Conservation (phyloP, 2,797 vertebrate species). For the Amniataba percoides region DNA sequence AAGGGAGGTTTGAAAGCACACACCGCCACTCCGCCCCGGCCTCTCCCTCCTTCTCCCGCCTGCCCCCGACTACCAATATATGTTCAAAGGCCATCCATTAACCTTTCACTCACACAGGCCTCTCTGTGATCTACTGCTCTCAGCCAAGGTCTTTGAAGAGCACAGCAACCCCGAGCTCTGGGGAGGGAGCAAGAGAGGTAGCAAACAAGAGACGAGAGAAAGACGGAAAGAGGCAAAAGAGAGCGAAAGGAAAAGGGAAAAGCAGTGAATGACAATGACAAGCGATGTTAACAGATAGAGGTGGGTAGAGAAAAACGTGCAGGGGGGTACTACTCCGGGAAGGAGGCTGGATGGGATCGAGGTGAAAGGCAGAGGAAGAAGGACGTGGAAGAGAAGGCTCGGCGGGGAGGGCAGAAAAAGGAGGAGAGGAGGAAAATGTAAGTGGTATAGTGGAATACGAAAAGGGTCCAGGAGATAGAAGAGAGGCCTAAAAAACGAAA, state of each 20-base stretch:
- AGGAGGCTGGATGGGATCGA: conserved; percentile 9
- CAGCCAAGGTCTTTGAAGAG: conserved; percentile 85
- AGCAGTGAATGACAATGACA: conserved; percentile 41
- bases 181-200: conserved; percentile 35
- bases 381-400: conserved; percentile 6
- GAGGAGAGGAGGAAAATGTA: conserved; percentile 13
- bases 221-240: conserved; percentile 41
- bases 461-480: conserved; percentile 7
- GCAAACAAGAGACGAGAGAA: conserved; percentile 43
- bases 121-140: conserved; percentile 86
- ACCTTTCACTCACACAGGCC: conserved; percentile 86
- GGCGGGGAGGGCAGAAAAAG: conserved; percentile 4
- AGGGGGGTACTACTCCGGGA: not conserved
- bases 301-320: conserved; percentile 38
- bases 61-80: conserved; percentile 80
- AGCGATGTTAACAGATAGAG: conserved; percentile 51
- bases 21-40: conserved; percentile 51
- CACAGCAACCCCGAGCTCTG: conserved; percentile 61
- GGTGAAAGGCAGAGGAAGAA: conserved; percentile 4
- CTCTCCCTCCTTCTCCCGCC: conserved; percentile 59
- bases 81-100: conserved; percentile 89
- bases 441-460: conserved; percentile 16
- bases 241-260: conserved; percentile 17
- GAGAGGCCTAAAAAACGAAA: conserved; percentile 6
- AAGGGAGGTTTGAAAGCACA: conserved; percentile 81